Evolutionary conservation across 2,888 invertebrate genomes (phyloP), one percentile per base, ranked within the genome.

Genomic region (Nomada lathburiana): DNA sequence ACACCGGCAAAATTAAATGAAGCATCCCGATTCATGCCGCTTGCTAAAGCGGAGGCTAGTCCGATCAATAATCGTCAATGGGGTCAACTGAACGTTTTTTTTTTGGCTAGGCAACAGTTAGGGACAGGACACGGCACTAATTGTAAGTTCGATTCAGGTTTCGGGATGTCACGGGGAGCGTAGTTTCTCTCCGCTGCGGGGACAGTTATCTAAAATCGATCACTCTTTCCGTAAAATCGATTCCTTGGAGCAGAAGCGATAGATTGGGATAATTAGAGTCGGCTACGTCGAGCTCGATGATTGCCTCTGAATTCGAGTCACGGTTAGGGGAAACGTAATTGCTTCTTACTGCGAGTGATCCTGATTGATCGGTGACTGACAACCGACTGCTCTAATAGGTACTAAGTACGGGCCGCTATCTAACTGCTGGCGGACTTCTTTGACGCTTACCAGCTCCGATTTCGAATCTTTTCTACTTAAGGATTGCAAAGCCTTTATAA

Each of bases 311-410:
- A 70, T 60, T 60, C 70, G 11, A 70, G 50, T 50, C 70, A 50
- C 60, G 70, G 59, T 59, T 60, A 70, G 11, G 16, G 29, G 20
- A n/a, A 57, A 5, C 65, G 55, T 73, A 65, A 73, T 73, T 73
- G 72, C 53, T 29, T 63, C 53, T 44, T 59, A 23, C 53, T 4
- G 42, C 26, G 36, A 18, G 44, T 47, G 55, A 73, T 57, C 44
- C 29, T 73, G 65, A 73, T 65, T 73, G 73, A 73, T 73, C 73
- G 29, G 20, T 47, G 73, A 73, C 26, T 65, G 65, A 65, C 65
- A 73, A 65, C 26, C 26, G 42, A 20, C 18, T 20, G 47, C 29
- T 57, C 20, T 57, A 73, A 73, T 47, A 29, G 70, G n/a, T 11
- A 57, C 47, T 47, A 29, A 69, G n/a, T 20, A 50, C 10, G 29